phyloP scores from a whole-genome alignment of 2,113 vertebrate genomes.

The Percina caprodes region DNA sequence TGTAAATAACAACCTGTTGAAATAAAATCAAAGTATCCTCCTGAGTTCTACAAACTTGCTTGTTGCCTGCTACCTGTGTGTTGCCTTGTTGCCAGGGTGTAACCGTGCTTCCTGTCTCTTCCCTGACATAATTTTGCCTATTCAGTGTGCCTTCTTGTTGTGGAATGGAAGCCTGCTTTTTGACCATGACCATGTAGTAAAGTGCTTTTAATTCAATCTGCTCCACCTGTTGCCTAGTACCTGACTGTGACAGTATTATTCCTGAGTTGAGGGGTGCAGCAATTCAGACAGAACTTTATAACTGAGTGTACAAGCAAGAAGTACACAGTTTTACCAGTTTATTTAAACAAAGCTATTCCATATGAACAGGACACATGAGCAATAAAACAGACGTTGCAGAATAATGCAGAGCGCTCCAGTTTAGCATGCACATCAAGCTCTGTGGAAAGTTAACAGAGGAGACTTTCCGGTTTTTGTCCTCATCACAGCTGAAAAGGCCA shows the following conservation, averaged over 20 bases:
- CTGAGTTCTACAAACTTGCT: background rate
- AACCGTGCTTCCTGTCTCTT: background rate
- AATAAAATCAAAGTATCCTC: too few relatives aligned
- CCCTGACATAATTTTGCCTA: background rate
- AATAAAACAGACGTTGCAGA: background rate
- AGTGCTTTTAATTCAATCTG: background rate
- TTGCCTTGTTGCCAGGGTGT: background rate
- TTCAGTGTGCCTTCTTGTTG: background rate
- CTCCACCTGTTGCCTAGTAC: background rate
- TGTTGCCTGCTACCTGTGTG: background rate
- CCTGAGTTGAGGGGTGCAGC: background rate
- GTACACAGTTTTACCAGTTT: background rate
- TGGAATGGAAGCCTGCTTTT: background rate
- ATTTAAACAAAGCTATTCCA: background rate
- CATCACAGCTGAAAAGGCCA: constrained; percentile 35
- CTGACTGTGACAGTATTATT: background rate
- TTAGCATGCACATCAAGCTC: constrained; percentile 11
- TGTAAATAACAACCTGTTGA: too few relatives aligned
- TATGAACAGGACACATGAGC: background rate
- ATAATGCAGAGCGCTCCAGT: constrained; percentile 3
- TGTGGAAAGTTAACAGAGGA: constrained; percentile 8
- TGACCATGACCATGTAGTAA: background rate
- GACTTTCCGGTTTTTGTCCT: constrained; percentile 17
- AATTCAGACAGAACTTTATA: too few relatives aligned
- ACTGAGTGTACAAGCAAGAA: background rate